Base-by-base conservation (phyloP, 2,113 vertebrate genomes). In the Trematocara marginatum region DNA sequence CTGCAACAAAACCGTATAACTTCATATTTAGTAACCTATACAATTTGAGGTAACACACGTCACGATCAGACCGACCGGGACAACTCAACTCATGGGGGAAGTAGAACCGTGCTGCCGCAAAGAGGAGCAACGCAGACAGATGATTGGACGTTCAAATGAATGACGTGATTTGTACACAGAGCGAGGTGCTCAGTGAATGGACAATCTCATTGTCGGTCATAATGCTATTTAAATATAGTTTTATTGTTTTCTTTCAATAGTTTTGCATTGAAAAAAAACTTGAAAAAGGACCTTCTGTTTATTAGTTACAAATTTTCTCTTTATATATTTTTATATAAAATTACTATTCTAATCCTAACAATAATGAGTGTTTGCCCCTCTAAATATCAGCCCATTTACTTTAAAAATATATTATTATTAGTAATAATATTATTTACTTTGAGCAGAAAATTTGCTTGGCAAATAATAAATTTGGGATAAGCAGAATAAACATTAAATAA, bases 141-240 rank as follows among this genome's bases (percentile, higher is more conserved):
- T 81, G 87, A 95, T 92, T 95, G 94, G 95, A 34, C 89, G 5
- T 34, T 34, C 1, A 9, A 4, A 18, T 2, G 4, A 49, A 29
- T 81, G 84, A 95, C 80, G 79, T 59, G 1, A 0, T 6, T 5
- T 8, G 6, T 3, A 2, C 31, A n/a, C 1, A 2, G 12, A 51
- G 6, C 20, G 10, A 4, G 2, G 15, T 42, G 64, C 57, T 79
- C 61, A 1, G 9, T 90, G 53, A 95, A 94, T 95, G 92, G 93
- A 15, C 35, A 47, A 1, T 15, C 0, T 10, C 2, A 6, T 26
- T 82, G 91, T 87, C 89, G 11, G 20, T 89, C 4, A 79, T 2
- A 64, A 20, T 6, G 34, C 7, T 1, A 54, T 52, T 6, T 4
- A 74, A 53, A 66, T 10, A 26, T 9, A 29, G 26, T 59, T 59